A percentile compares a stretch with the other conserved stretches of the same genome.
Evolutionary conservation across 2,113 vertebrate genomes (phyloP).

Genomic region (Petromus typicus): DNA sequence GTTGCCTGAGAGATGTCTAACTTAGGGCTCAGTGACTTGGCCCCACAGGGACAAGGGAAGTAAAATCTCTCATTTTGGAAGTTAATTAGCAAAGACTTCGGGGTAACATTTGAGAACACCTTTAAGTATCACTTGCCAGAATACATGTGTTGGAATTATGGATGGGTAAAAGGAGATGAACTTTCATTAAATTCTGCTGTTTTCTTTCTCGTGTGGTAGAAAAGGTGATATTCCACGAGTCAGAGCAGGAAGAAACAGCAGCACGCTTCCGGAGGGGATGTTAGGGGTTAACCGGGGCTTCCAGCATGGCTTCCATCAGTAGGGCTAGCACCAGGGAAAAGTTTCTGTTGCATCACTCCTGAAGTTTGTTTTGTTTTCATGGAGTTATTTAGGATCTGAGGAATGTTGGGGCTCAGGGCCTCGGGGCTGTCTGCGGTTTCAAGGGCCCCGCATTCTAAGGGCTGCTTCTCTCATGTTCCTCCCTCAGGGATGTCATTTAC

Average conservation of each 20-base stretch:
- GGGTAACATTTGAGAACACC: background rate
- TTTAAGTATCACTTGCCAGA: background rate
- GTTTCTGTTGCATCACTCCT: background rate
- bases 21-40: background rate
- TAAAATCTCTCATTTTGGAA: background rate
- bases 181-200: constrained; percentile 1
- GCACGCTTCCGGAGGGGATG: background rate
- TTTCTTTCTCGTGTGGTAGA: background rate
- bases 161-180: background rate
- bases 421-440: constrained; percentile 15
- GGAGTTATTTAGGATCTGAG: constrained; percentile 32
- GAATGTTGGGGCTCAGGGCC: background rate
- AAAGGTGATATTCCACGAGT: background rate
- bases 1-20: background rate
- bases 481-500: constrained; percentile 33
- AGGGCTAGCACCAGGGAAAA: background rate
- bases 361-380: constrained; percentile 54
- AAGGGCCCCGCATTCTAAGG: background rate
- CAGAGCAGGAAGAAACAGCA: background rate
- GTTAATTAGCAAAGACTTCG: background rate
- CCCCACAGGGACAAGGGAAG: background rate
- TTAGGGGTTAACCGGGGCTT: background rate
- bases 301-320: background rate
- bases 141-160: background rate
- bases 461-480: background rate